Conservation (phyloP, 2,888 invertebrate species). For the Colletes collaris region DNA sequence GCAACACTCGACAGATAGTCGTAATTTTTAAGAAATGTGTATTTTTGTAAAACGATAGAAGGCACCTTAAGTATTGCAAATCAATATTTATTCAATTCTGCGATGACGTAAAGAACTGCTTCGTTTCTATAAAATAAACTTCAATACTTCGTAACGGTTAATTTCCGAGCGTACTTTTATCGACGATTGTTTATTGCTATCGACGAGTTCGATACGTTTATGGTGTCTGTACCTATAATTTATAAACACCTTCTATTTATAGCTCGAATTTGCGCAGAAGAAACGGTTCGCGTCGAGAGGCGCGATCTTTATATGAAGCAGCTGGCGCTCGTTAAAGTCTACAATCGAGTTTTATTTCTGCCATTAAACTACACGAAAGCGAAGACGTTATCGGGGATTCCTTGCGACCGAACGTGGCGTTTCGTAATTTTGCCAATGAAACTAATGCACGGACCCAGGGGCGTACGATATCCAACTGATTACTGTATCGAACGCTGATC, state of each 20-base stretch:
- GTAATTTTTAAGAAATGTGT: too few relatives aligned
- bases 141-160: too few relatives aligned
- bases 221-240: background rate
- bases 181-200: too few relatives aligned
- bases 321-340: slow-evolving; percentile 35
- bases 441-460: background rate
- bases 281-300: slow-evolving; percentile 3
- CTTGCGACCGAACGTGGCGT: slow-evolving; percentile 14
- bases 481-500: background rate
- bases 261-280: slow-evolving; percentile 1
- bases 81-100: too few relatives aligned
- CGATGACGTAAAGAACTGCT: too few relatives aligned
- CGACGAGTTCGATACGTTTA: too few relatives aligned
- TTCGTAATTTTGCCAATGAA: slow-evolving; percentile 34
- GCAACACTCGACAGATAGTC: too few relatives aligned
- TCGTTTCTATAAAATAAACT: too few relatives aligned
- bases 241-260: too few relatives aligned
- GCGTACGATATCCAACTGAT: background rate
- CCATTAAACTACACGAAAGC: slow-evolving; percentile 19
- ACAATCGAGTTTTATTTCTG: slow-evolving; percentile 25
- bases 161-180: background rate
- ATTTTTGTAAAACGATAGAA: too few relatives aligned
- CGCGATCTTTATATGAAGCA: slow-evolving; percentile 6
- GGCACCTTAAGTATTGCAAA: too few relatives aligned
- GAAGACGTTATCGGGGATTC: slow-evolving; percentile 15